Evolutionary conservation across 2,113 vertebrate genomes (phyloP).

Genomic region (Silurus glanis): DNA sequence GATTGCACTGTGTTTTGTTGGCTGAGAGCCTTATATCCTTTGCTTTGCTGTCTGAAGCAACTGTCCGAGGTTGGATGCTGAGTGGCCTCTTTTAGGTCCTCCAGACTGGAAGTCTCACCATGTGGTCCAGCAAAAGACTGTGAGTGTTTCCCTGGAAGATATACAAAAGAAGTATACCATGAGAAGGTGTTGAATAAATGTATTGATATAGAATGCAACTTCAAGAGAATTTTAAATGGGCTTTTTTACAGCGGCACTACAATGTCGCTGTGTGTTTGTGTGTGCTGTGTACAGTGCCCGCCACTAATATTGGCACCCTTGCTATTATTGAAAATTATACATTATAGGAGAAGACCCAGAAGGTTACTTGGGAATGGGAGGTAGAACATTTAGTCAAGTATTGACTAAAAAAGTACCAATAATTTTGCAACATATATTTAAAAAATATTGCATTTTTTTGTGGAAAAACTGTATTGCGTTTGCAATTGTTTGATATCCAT

Average conservation of each 20-base stretch:
- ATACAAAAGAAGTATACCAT: slow-evolving; percentile 66
- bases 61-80: slow-evolving; percentile 82
- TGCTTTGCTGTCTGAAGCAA: slow-evolving; percentile 79
- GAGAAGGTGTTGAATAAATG: too few species aligned
- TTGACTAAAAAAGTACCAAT: too few species aligned
- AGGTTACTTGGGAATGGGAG: too few species aligned
- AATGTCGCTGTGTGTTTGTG: neutral
- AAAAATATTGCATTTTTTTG: too few species aligned
- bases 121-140: slow-evolving; percentile 81
- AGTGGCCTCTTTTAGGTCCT: slow-evolving; percentile 86
- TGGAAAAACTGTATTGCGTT: too few species aligned
- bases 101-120: slow-evolving; percentile 74
- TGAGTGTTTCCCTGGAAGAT: slow-evolving; percentile 91
- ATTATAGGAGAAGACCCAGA: too few species aligned
- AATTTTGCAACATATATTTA: too few species aligned
- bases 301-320: too few species aligned
- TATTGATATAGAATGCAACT: neutral
- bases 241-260: neutral
- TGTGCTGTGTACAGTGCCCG: neutral
- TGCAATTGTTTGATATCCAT: too few species aligned
- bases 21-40: slow-evolving; percentile 81
- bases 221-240: neutral
- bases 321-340: too few species aligned
- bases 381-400: too few species aligned
- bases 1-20: slow-evolving; percentile 68